phyloP scores from a whole-genome alignment of 2,888 invertebrate genomes.

The Mamestra brassicae region DNA sequence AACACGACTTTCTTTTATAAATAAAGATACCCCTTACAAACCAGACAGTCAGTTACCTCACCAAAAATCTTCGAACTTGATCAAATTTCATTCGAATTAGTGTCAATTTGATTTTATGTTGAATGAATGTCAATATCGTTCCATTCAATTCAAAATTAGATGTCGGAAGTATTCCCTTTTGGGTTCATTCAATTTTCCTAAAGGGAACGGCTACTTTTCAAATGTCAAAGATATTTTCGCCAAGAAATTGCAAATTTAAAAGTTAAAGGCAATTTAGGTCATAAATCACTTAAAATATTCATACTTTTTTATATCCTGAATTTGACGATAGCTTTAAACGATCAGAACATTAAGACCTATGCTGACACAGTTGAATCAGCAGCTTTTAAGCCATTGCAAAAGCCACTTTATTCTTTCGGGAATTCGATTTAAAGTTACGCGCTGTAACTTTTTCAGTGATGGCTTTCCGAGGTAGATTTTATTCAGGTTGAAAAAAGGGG shows the following conservation, averaged over 20 bases:
- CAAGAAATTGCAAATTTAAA: neutral
- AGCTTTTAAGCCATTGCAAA: constrained; percentile 39
- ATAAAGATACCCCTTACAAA: neutral
- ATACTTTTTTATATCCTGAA: constrained; percentile 28
- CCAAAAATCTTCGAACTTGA: neutral
- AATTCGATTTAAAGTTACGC: constrained; percentile 30
- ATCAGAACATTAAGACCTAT: constrained; percentile 54
- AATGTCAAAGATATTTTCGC: constrained; percentile 17
- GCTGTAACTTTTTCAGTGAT: constrained; percentile 16
- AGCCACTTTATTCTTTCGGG: constrained; percentile 27
- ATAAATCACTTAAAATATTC: constrained; percentile 31
- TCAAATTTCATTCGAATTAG: constrained; percentile 20
- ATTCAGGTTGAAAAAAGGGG: constrained; percentile 33
- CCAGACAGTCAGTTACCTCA: neutral
- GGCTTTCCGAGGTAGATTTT: constrained; percentile 34
- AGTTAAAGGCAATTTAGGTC: neutral
- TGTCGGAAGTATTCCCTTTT: constrained; percentile 29
- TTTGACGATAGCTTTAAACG: constrained; percentile 44
- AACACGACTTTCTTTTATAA: no score
- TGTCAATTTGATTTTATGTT: constrained; percentile 21
- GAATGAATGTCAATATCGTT: constrained; percentile 34
- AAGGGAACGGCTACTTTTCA: neutral
- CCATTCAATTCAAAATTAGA: constrained; percentile 35
- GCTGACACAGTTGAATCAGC: constrained; percentile 58
- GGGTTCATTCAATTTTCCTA: constrained; percentile 18